Conservation (phyloP, 1,140 invertebrate genomes). For the Tetranychus urticae region DNA sequence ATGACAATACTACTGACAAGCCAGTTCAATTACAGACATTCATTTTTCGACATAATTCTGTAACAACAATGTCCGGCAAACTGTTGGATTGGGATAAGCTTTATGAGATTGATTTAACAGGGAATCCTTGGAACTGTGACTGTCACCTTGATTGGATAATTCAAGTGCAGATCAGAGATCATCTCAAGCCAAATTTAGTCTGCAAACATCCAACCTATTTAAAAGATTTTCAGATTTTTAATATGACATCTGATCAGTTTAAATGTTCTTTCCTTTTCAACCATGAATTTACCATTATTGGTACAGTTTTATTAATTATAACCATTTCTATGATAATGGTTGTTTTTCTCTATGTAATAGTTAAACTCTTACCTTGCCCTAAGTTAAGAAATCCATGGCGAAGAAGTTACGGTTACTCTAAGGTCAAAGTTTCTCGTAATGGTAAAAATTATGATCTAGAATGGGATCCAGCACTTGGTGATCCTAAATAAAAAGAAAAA, state of each 20-base stretch:
- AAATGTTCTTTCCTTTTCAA: background rate
- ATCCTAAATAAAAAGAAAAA: background rate
- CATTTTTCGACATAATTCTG: background rate
- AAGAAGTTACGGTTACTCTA: background rate
- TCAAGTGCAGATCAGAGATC: background rate
- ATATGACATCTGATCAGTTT: background rate
- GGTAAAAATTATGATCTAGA: background rate
- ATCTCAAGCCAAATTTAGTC: background rate
- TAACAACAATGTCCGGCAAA: background rate
- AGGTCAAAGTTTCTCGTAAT: background rate
- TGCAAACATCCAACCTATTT: background rate
- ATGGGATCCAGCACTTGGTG: background rate
- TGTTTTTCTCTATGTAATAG: background rate
- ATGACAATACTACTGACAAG: background rate
- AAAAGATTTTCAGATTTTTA: background rate
- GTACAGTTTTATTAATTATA: background rate
- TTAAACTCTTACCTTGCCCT: background rate
- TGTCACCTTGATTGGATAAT: background rate
- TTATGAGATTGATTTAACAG: background rate
- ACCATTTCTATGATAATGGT: background rate
- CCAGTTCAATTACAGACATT: background rate
- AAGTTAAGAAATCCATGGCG: background rate
- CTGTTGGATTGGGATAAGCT: background rate
- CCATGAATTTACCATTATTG: background rate
- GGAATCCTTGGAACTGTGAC: constrained; percentile 1